These are phyloP conservation scores for Moxostoma hubbsi DNA, from an alignment of 2,797 vertebrate genomes.

Conservation along the genomic window DNA sequence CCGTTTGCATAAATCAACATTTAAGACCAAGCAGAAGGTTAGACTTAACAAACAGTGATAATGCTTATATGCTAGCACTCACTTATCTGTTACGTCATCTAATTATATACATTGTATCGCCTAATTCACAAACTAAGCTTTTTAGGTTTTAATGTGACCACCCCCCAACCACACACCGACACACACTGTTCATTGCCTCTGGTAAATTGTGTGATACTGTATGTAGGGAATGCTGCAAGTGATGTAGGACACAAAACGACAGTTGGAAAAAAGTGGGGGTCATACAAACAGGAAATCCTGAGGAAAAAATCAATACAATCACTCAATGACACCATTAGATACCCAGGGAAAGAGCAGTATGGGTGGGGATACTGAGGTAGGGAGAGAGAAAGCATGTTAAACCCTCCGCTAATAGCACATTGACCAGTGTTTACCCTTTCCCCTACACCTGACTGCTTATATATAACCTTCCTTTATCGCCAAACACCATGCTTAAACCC, in stretches of 20 bases:
- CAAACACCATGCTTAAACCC: slow-evolving; percentile 17
- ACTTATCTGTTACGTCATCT: not conserved
- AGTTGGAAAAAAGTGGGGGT: not conserved
- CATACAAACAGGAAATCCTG: slow-evolving; percentile 50
- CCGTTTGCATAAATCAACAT: no score
- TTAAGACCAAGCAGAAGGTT: no score
- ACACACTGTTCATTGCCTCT: not conserved
- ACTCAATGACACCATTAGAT: slow-evolving; percentile 51
- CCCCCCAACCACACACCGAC: no score
- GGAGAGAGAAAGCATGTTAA: slow-evolving; percentile 31
- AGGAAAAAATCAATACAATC: slow-evolving; percentile 54
- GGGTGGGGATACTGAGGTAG: not conserved
- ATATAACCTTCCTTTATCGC: not conserved
- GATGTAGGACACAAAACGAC: slow-evolving; percentile 18
- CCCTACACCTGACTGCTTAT: slow-evolving; percentile 45
- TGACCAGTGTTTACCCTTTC: slow-evolving; percentile 53
- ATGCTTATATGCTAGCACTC: no score
- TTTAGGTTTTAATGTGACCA: not conserved
- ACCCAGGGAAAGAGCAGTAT: not conserved
- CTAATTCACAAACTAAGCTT: not conserved
- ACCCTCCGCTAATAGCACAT: slow-evolving; percentile 38
- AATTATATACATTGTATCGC: not conserved
- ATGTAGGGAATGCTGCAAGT: not conserved
- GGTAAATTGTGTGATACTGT: not conserved
- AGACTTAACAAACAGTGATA: no score